Evolutionary conservation across 2,888 invertebrate species (phyloP).

Genomic region (Esperia sulphurella): DNA sequence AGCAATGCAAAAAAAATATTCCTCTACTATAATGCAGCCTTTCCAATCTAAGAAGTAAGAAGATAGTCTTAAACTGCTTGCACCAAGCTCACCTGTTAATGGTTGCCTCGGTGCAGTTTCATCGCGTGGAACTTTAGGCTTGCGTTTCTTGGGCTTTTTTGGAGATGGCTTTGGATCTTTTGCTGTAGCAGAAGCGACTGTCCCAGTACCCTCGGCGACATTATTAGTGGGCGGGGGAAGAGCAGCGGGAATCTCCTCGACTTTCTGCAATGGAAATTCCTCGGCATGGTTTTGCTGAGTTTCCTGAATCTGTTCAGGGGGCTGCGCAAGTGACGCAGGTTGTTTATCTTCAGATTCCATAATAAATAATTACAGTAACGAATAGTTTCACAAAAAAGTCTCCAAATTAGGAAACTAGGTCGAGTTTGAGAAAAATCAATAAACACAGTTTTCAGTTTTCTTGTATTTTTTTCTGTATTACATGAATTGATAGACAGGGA

Average conservation of each 20-base stretch:
- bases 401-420: too few species aligned
- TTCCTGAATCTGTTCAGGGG: constrained; percentile 14
- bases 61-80: too few species aligned
- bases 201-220: constrained; percentile 14
- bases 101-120: constrained; percentile 86
- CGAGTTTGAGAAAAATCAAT: too few species aligned
- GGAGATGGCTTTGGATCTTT: constrained; percentile 54
- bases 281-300: constrained; percentile 14
- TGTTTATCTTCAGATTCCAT: constrained; percentile 17
- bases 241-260: constrained; percentile 12
- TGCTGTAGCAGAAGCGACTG: constrained; percentile 7
- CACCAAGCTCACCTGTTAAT: constrained; percentile 76
- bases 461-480: too few species aligned
- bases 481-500: too few species aligned
- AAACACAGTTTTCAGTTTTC: too few species aligned
- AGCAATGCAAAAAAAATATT: too few species aligned
- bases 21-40: too few species aligned
- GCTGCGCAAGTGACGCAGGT: not conserved
- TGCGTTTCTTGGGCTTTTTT: constrained; percentile 81
- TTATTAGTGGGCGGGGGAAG: constrained; percentile 6
- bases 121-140: constrained; percentile 84
- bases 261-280: constrained; percentile 15
- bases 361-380: too few species aligned
- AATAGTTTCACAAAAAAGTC: too few species aligned
- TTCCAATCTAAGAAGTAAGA: too few species aligned